Conservation (phyloP, 2,797 vertebrate species). For the Gallirallus australis region DNA sequence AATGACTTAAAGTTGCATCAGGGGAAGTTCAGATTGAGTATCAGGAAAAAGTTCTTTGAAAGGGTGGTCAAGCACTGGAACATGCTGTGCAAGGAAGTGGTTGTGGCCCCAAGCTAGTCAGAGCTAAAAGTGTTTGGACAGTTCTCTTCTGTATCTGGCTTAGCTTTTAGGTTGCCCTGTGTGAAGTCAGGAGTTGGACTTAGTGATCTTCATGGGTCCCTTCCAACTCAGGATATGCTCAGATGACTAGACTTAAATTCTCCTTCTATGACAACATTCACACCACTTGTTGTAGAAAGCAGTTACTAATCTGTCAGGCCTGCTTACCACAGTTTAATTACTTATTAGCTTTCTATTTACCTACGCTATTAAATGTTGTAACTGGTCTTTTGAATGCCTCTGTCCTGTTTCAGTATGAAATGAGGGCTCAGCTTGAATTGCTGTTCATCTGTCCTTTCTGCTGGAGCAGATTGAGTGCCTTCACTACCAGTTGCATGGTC, state of each 20-base stretch:
- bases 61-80: background rate
- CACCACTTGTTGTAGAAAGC: background rate
- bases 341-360: background rate
- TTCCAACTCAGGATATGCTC: background rate
- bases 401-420: background rate
- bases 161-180: background rate
- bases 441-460: background rate
- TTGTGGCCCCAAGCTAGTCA: fast-evolving
- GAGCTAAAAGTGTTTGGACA: background rate
- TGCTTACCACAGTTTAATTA: fast-evolving
- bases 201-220: background rate
- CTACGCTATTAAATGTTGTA: background rate
- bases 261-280: background rate
- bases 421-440: background rate
- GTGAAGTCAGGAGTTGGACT: background rate
- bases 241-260: background rate
- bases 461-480: background rate
- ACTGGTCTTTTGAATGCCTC: background rate
- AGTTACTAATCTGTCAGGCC: background rate
- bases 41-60: background rate
- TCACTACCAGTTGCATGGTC: background rate
- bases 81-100: background rate
- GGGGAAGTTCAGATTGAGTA: background rate
- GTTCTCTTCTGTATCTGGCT: background rate
- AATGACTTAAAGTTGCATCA: background rate